These are phyloP conservation scores for Oceanodroma leucorhoa DNA, from an alignment of 2,797 vertebrate genomes.

Conservation along the genomic window DNA sequence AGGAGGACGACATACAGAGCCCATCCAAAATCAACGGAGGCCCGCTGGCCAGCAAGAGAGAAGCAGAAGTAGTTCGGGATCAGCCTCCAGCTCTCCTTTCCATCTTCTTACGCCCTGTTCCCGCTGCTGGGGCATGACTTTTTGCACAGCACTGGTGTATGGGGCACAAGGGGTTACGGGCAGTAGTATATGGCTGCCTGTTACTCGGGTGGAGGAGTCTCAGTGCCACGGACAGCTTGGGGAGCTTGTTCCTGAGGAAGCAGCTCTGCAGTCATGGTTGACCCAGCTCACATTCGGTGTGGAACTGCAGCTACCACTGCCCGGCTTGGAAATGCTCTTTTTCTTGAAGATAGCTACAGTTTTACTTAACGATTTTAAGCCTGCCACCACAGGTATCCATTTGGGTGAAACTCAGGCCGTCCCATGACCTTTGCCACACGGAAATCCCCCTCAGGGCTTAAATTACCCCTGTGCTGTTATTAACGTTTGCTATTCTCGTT, in stretches of 20 bases:
- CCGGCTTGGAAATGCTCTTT: neutral
- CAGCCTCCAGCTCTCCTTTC: neutral
- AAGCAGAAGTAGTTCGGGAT: neutral
- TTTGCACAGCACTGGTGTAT: neutral
- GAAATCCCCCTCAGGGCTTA: too few relatives aligned
- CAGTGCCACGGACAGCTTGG: neutral
- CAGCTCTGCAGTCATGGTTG: neutral
- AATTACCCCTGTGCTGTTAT: too few relatives aligned
- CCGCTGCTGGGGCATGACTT: fast-evolving
- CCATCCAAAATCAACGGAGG: neutral
- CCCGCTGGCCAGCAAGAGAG: neutral
- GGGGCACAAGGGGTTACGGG: neutral
- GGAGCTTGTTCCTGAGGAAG: neutral
- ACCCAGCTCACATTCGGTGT: fast-evolving
- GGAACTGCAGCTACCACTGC: neutral
- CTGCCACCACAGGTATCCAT: fast-evolving
- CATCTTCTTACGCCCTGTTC: neutral
- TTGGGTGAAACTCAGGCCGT: neutral
- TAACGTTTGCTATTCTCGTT: fast-evolving
- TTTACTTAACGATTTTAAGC: neutral
- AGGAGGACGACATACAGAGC: neutral
- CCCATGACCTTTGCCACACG: too few relatives aligned
- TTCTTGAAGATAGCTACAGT: neutral
- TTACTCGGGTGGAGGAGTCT: fast-evolving
- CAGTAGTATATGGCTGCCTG: fast-evolving